These are phyloP conservation scores for Anolis carolinensis DNA, from an alignment of 2,113 vertebrate genomes.

Conservation along the genomic window DNA sequence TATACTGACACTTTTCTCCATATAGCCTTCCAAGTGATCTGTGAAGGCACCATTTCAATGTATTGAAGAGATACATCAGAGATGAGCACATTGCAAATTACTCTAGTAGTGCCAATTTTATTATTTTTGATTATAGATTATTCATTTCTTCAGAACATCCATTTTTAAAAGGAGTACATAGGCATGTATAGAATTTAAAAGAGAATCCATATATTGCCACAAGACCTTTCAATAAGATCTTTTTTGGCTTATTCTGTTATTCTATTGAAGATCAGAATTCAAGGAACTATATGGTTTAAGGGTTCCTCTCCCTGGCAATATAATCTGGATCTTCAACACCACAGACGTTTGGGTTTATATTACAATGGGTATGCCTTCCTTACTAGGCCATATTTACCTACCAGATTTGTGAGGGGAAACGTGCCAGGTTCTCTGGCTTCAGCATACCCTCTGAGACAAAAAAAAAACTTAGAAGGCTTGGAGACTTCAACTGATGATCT, in stretches of 20 bases:
- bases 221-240: too few species aligned
- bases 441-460: too few species aligned
- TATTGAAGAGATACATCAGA: background rate
- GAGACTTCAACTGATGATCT: too few species aligned
- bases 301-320: too few species aligned
- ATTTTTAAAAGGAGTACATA: background rate
- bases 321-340: too few species aligned
- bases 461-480: too few species aligned
- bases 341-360: too few species aligned
- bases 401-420: background rate
- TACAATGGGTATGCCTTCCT: background rate
- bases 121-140: conserved; percentile 34
- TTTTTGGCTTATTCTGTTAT: too few species aligned
- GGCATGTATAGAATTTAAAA: background rate
- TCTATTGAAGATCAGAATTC: too few species aligned
- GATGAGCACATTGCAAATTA: background rate
- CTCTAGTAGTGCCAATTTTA: fast-evolving
- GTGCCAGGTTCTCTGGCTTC: too few species aligned
- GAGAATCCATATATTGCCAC: background rate
- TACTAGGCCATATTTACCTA: background rate
- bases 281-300: too few species aligned
- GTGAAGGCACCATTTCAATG: too few species aligned
- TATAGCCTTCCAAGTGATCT: background rate
- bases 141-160: conserved; percentile 29
- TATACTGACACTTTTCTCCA: conserved; percentile 9